These are phyloP conservation scores for Ascidia mentula DNA, from an alignment of 23 tunicate species.

Conservation along the genomic window DNA sequence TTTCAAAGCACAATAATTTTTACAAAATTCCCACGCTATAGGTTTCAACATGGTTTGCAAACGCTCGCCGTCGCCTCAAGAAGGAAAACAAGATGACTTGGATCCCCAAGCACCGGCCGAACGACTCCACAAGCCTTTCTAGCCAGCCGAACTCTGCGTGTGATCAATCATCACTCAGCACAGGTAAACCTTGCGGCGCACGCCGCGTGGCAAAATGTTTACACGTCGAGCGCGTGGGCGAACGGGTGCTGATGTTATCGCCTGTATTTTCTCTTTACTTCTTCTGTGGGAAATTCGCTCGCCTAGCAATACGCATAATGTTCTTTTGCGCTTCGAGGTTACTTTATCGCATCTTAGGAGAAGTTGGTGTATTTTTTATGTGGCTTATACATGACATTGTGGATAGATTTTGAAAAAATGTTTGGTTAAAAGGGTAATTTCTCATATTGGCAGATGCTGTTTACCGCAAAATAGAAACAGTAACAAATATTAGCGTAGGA, in stretches of 20 bases:
- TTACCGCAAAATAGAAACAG: too few species aligned
- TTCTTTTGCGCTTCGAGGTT: too few species aligned
- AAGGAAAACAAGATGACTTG: constrained; percentile 98
- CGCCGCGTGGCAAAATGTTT: background rate
- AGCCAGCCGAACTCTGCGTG: background rate
- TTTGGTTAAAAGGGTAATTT: too few species aligned
- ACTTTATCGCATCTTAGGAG: too few species aligned
- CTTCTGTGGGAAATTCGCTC: too few species aligned
- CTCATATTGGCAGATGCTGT: too few species aligned
- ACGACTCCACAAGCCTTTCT: constrained; percentile 3
- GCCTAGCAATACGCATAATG: too few species aligned
- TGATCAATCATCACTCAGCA: background rate
- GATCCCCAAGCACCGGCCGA: constrained; percentile 62
- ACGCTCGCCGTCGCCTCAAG: constrained; percentile 94
- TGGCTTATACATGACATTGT: too few species aligned
- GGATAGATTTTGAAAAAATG: too few species aligned
- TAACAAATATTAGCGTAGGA: too few species aligned
- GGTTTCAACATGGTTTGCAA: constrained; percentile 98
- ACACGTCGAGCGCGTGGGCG: background rate
- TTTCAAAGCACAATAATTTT: too few species aligned
- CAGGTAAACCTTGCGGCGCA: background rate
- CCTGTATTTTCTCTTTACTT: background rate
- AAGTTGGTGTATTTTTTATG: too few species aligned
- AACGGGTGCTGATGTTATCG: constrained; percentile 2
- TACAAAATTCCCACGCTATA: background rate